Evolutionary conservation across 92 coral and sea anemone species (phyloP).

Genomic region (Bergia puertoricense): DNA sequence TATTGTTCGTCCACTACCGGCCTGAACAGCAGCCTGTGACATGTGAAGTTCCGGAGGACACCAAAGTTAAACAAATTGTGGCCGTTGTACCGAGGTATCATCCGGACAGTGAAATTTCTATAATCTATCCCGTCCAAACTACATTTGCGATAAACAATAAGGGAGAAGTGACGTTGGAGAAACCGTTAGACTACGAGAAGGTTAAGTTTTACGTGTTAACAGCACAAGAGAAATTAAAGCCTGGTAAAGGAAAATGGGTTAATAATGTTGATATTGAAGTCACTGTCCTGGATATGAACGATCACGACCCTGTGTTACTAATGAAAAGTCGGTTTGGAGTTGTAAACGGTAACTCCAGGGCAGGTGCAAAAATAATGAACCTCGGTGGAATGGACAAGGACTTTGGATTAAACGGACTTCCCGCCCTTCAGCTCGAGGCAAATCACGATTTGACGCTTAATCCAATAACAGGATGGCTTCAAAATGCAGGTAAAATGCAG

Average conservation of each 20-base stretch:
- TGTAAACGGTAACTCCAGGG: conserved; percentile 59
- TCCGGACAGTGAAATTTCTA: conserved; percentile 63
- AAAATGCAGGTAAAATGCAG: conserved; percentile 54
- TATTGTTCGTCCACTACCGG: conserved; percentile 52
- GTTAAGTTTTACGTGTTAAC: conserved; percentile 55
- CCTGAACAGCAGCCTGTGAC: conserved; percentile 53
- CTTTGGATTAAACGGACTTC: conserved; percentile 58
- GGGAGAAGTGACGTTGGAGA: conserved; percentile 55
- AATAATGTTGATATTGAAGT: conserved; percentile 61
- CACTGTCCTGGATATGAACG: conserved; percentile 68
- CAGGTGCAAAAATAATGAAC: conserved; percentile 58
- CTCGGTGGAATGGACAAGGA: conserved; percentile 66
- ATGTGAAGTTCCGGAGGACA: conserved; percentile 58
- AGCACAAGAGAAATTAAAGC: conserved; percentile 55
- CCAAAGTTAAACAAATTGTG: conserved; percentile 49
- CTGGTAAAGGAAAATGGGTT: conserved; percentile 39
- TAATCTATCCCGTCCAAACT: conserved; percentile 59
- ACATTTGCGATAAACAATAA: conserved; percentile 66
- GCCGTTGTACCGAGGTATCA: conserved; percentile 60
- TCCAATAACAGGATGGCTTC: conserved; percentile 61
- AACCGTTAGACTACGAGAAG: conserved; percentile 69
- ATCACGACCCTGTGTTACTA: conserved; percentile 64
- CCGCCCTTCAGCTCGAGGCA: conserved; percentile 62
- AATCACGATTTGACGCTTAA: conserved; percentile 64
- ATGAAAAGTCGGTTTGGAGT: conserved; percentile 42